Percentiles rank a stretch among this genome's conserved stretches.
Conservation (phyloP, 2,113 vertebrate species). For the Gallinago paraguaiae region DNA sequence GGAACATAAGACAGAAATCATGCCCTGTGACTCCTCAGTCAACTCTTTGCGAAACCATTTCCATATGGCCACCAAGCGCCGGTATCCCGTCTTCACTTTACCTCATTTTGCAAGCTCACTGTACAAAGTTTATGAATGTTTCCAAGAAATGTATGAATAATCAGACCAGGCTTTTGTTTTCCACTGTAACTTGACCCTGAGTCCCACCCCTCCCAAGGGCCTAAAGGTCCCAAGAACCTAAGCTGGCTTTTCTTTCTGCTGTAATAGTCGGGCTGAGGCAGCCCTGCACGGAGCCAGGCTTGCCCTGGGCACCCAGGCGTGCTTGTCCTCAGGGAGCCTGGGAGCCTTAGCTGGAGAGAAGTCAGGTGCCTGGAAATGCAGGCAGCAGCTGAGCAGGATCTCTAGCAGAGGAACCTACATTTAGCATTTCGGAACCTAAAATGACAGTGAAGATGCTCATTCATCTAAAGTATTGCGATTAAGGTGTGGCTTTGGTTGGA, state of each 20-base stretch:
- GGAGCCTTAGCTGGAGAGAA: background rate
- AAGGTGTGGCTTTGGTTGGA: background rate
- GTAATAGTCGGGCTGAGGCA: background rate
- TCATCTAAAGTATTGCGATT: background rate
- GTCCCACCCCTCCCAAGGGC: background rate
- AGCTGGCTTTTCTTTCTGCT: background rate
- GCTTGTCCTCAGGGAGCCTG: background rate
- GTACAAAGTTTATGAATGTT: background rate
- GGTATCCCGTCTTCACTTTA: background rate
- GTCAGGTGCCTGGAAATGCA: background rate
- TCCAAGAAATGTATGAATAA: background rate
- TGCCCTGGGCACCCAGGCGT: background rate
- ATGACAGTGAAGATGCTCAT: background rate
- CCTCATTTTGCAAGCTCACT: background rate
- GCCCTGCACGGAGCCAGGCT: background rate
- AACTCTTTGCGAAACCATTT: background rate
- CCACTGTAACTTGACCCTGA: background rate
- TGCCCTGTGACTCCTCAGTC: background rate
- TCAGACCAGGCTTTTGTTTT: background rate
- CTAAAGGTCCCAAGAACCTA: background rate
- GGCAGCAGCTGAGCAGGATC: background rate
- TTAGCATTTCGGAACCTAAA: background rate
- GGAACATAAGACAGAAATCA: background rate
- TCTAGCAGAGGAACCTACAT: background rate
- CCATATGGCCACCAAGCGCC: background rate